A percentile compares a stretch with the other conserved stretches of the same genome.
These are phyloP conservation scores for Drosophila ambigua DNA, from an alignment of 1,140 invertebrate genomes.

Conservation along the genomic window DNA sequence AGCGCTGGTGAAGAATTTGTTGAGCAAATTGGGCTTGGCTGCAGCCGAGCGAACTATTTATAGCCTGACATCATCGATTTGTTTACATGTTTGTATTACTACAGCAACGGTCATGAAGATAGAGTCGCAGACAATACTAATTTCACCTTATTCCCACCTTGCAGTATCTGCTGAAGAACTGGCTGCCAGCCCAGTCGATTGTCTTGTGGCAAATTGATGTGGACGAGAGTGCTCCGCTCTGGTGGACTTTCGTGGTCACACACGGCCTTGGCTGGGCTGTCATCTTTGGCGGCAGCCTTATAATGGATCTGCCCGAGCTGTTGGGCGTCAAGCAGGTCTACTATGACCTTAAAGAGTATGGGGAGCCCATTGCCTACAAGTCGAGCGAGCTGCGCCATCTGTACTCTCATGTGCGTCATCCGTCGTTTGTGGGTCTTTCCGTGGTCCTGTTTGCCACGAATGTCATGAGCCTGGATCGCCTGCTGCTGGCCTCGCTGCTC, in stretches of 20 bases:
- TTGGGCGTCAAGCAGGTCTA: conserved; percentile 86
- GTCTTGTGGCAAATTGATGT: conserved; percentile 85
- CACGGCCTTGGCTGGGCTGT: conserved; percentile 86
- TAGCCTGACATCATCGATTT: conserved; percentile 83
- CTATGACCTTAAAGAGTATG: conserved; percentile 65
- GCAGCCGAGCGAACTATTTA: conserved; percentile 85
- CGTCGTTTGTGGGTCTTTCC: conserved; percentile 78
- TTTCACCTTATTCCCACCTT: background rate
- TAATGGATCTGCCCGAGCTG: conserved; percentile 87
- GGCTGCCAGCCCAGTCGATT: conserved; percentile 83
- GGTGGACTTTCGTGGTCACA: conserved; percentile 84
- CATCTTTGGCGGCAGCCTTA: conserved; percentile 87
- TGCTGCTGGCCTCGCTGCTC: conserved; percentile 84
- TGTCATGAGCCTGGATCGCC: conserved; percentile 84
- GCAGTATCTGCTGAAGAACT: conserved; percentile 83
- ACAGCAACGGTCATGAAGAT: background rate
- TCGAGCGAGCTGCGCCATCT: conserved; percentile 67
- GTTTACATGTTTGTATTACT: conserved; percentile 74
- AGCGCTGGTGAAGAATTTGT: conserved; percentile 81
- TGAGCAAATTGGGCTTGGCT: conserved; percentile 78
- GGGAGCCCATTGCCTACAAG: conserved; percentile 65
- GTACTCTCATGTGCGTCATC: conserved; percentile 77
- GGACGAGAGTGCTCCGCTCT: conserved; percentile 76
- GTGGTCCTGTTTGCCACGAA: conserved; percentile 74
- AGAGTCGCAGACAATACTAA: conserved; percentile 4